Percentiles rank a stretch among this genome's conserved stretches.
phyloP scores from a whole-genome alignment of 1,140 invertebrate species.

The Bombus superbus region DNA sequence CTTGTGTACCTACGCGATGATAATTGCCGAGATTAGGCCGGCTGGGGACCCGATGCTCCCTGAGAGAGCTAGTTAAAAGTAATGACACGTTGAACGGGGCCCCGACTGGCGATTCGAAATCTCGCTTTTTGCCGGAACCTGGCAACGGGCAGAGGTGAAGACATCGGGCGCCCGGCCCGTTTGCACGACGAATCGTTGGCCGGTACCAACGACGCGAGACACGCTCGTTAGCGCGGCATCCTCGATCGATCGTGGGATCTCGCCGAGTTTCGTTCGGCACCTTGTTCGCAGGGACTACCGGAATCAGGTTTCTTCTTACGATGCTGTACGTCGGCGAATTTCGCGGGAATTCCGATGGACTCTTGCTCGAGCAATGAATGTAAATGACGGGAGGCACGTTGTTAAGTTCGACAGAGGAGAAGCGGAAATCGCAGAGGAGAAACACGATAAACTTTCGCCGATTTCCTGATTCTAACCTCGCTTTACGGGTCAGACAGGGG shows the following conservation, averaged over 20 bases:
- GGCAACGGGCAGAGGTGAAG: slow-evolving; percentile 44
- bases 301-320: slow-evolving; percentile 6
- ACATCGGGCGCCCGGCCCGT: slow-evolving; percentile 24
- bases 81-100: slow-evolving; percentile 60
- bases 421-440: no score
- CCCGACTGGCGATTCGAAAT: slow-evolving; percentile 59
- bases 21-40: slow-evolving; percentile 79
- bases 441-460: no score
- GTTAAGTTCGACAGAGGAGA: background rate
- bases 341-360: background rate
- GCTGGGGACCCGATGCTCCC: slow-evolving; percentile 63
- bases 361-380: background rate
- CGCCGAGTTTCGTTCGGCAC: slow-evolving; percentile 2
- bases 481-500: no score
- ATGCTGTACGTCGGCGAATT: background rate
- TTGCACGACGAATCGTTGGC: slow-evolving; percentile 8
- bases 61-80: slow-evolving; percentile 71
- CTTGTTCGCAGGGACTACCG: slow-evolving; percentile 4
- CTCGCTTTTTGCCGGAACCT: slow-evolving; percentile 57
- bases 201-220: slow-evolving; percentile 28
- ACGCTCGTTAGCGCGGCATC: slow-evolving; percentile 43
- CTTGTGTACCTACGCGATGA: slow-evolving; percentile 69
- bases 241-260: slow-evolving; percentile 36
- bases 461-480: no score
- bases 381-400: background rate